Percentiles rank a stretch among this genome's conserved stretches.
phyloP scores from a whole-genome alignment of 2,113 vertebrate species.

The Nycticryphes semicollaris region DNA sequence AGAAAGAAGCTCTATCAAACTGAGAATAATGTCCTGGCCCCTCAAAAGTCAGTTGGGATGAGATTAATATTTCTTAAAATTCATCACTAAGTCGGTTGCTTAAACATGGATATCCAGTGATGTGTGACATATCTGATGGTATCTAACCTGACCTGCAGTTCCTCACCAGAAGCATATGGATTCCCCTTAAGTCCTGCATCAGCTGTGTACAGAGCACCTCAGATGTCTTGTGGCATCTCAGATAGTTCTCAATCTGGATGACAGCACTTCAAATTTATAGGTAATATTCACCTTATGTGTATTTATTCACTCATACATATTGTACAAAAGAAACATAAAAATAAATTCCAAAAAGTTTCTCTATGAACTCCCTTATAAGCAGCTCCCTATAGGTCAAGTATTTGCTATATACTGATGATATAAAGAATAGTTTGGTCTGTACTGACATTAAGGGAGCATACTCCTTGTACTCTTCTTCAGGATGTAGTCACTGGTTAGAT shows the following conservation, averaged over 20 bases:
- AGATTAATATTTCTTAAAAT: neutral
- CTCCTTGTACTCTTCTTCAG: neutral
- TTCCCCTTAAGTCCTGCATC: neutral
- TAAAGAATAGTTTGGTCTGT: neutral
- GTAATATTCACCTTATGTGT: neutral
- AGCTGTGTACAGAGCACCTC: neutral
- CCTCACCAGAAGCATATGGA: neutral
- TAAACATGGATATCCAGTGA: neutral
- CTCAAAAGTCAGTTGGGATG: neutral
- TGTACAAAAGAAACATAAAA: neutral
- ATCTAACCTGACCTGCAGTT: neutral
- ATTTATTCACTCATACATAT: neutral
- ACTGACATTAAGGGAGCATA: neutral
- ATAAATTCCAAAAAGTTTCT: neutral
- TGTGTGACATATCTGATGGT: neutral
- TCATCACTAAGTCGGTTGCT: neutral
- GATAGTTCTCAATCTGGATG: neutral
- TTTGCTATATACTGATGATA: neutral
- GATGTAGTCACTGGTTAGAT: neutral
- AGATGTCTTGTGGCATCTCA: neutral
- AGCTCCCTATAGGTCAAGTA: neutral
- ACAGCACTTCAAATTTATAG: neutral
- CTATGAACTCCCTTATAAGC: neutral
- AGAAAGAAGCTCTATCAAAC: neutral
- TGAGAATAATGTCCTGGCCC: neutral